These are phyloP conservation scores for Monoplex corrugatus DNA, from an alignment of 2,888 invertebrate genomes.

Conservation along the genomic window DNA sequence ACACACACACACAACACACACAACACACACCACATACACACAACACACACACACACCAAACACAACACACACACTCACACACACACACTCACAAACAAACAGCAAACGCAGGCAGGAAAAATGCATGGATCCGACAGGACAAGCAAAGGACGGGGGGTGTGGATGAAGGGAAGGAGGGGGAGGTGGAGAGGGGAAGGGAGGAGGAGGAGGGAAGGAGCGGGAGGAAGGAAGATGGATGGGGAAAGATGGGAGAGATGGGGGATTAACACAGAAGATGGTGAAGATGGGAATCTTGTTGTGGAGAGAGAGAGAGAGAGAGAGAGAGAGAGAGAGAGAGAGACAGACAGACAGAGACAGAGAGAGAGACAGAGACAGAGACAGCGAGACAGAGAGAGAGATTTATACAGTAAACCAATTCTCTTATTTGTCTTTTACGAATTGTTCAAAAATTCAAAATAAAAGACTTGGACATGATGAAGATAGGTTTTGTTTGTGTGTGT, in stretches of 20 bases:
- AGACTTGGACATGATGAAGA: no score
- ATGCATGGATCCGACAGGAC: neutral
- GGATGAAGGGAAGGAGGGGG: neutral
- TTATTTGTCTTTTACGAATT: no score
- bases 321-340: neutral
- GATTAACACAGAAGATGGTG: conserved; percentile 3
- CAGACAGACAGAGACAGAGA: neutral
- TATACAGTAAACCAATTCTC: no score
- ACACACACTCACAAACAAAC: neutral
- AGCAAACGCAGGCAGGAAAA: neutral
- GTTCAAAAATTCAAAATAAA: no score
- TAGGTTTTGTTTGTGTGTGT: no score
- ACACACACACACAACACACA: neutral
- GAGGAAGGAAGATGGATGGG: neutral
- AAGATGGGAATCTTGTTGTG: neutral
- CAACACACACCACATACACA: neutral
- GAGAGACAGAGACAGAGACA: neutral
- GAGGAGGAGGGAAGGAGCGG: neutral
- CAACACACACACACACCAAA: conserved; percentile 21
- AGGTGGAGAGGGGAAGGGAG: neutral
- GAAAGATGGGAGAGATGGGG: neutral
- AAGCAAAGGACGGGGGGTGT: no score
- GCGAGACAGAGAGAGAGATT: neutral
- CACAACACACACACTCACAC: neutral
- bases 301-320: neutral